A percentile compares a stretch with the other conserved stretches of the same genome.
These are phyloP conservation scores for Zaprionus capensis DNA, from an alignment of 1,140 invertebrate genomes.

Conservation along the genomic window DNA sequence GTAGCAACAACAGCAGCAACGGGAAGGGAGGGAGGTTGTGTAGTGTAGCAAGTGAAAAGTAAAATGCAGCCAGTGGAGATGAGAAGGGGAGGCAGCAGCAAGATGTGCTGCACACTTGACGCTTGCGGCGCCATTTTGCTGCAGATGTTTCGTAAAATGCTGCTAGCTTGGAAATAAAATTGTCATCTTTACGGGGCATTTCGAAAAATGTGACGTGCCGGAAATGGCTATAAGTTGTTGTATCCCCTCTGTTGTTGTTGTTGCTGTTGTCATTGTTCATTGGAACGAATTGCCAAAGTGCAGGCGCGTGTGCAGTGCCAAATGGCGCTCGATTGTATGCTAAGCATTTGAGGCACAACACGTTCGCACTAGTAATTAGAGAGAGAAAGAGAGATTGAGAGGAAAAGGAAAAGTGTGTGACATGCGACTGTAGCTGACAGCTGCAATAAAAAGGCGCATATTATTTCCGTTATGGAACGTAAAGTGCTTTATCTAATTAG, in stretches of 20 bases:
- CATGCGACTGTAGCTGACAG: neutral
- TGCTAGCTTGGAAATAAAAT: constrained; percentile 52
- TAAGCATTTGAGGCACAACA: constrained; percentile 36
- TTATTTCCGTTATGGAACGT: neutral
- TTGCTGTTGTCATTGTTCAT: constrained; percentile 15
- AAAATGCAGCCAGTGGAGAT: neutral
- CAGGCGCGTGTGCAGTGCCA: constrained; percentile 37
- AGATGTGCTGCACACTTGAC: constrained; percentile 28
- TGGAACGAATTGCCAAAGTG: constrained; percentile 53
- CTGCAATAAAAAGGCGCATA: neutral
- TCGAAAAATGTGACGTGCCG: constrained; percentile 39
- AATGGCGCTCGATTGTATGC: constrained; percentile 51
- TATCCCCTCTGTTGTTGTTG: neutral
- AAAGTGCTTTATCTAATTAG: neutral
- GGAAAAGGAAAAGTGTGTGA: neutral
- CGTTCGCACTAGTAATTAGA: constrained; percentile 17
- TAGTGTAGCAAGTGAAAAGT: neutral
- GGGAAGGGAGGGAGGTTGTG: neutral
- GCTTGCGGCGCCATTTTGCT: constrained; percentile 41
- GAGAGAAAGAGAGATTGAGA: neutral
- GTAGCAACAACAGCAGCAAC: constrained; percentile 11
- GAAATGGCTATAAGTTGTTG: constrained; percentile 53
- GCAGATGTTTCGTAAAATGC: constrained; percentile 36
- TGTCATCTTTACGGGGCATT: constrained; percentile 49
- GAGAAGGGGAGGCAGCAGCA: neutral